These are phyloP conservation scores for Procavia capensis DNA, from an alignment of 2,113 vertebrate species.

Conservation along the genomic window DNA sequence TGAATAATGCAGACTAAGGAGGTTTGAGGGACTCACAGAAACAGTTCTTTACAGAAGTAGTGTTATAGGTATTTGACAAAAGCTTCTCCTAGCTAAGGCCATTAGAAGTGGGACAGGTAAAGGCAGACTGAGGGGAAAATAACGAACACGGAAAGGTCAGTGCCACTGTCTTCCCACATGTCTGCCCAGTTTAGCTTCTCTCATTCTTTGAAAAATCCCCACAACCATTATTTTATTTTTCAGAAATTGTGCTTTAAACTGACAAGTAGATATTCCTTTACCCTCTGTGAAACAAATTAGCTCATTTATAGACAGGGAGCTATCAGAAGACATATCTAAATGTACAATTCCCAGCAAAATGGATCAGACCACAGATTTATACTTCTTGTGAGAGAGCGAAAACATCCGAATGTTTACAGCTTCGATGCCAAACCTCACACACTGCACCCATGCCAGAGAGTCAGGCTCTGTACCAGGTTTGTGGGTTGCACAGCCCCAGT, in stretches of 20 bases:
- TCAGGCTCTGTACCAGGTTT: neutral
- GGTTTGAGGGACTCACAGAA: neutral
- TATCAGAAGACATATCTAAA: neutral
- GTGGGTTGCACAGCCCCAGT: neutral
- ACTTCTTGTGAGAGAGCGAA: constrained; percentile 60
- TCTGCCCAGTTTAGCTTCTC: neutral
- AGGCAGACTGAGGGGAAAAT: neutral
- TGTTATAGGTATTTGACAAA: neutral
- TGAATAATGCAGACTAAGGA: neutral
- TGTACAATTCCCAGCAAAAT: constrained; percentile 40
- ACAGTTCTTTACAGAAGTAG: neutral
- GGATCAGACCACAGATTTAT: constrained; percentile 27
- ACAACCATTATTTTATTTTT: neutral
- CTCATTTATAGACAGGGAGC: neutral
- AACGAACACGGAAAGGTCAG: rapidly evolving
- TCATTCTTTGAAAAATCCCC: neutral
- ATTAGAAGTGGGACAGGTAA: neutral
- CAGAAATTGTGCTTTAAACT: neutral
- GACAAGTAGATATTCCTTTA: neutral
- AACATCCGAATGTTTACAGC: constrained; percentile 34
- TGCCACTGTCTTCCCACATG: neutral
- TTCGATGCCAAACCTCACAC: constrained; percentile 62
- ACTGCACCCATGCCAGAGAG: neutral
- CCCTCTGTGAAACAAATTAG: neutral
- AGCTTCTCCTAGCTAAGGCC: neutral